phyloP scores from a whole-genome alignment of 2,888 invertebrate species.

The Calephelis perditalis region DNA sequence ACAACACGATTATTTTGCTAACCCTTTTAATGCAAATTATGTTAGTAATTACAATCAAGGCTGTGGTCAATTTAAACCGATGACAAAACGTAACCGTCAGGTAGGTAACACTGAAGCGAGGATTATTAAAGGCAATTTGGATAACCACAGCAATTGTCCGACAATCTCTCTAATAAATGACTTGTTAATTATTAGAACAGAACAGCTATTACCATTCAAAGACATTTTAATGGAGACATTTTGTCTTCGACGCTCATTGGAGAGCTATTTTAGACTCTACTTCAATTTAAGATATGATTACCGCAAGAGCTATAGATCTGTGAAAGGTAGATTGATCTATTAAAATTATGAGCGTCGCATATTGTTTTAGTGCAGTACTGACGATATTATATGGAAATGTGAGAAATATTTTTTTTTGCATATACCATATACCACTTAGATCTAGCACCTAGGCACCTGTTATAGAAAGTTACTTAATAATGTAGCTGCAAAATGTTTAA shows the following conservation, averaged over 20 bases:
- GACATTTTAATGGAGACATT: conserved; percentile 55
- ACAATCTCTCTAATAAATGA: conserved; percentile 1
- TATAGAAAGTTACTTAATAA: too few species aligned
- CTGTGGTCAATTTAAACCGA: background rate
- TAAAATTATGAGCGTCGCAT: conserved; percentile 1
- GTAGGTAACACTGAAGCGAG: background rate
- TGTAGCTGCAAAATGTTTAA: too few species aligned
- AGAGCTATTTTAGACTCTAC: conserved; percentile 51
- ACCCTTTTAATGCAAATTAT: too few species aligned
- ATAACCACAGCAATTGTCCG: conserved; percentile 6
- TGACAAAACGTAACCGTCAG: background rate
- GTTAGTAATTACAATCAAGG: too few species aligned
- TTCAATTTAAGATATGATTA: conserved; percentile 37
- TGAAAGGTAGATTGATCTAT: conserved; percentile 9
- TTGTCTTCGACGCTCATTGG: conserved; percentile 42
- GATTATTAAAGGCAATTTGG: conserved; percentile 7
- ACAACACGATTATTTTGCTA: too few species aligned
- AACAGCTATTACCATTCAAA: conserved; percentile 44
- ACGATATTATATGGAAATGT: too few species aligned
- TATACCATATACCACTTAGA: too few species aligned
- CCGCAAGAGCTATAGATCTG: conserved; percentile 6
- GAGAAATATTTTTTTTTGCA: too few species aligned
- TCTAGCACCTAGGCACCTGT: too few species aligned
- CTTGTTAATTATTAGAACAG: conserved; percentile 16
- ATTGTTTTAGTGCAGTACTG: too few species aligned